Evolutionary conservation across 2,888 invertebrate genomes (phyloP).

Genomic region (Tetanocera ferruginea): DNA sequence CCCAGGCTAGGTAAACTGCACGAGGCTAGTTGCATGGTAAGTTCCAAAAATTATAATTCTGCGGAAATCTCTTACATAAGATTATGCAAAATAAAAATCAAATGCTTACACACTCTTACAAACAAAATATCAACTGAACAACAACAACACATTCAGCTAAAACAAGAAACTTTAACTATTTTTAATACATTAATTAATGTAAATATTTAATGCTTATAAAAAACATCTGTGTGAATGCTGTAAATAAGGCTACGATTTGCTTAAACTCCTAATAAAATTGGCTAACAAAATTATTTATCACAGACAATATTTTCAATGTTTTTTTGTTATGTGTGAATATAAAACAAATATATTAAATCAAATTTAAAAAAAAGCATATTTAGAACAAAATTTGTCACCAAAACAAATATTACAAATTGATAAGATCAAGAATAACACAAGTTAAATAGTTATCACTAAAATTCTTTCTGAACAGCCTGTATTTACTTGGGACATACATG

Average conservation of each 20-base stretch:
- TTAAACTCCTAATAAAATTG: slow-evolving; percentile 35
- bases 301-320: slow-evolving; percentile 13
- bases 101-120: background rate
- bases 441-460: no score
- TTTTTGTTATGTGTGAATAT: background rate
- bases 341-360: no score
- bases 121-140: background rate
- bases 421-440: no score
- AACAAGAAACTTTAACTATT: background rate
- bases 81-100: background rate
- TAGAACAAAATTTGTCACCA: background rate
- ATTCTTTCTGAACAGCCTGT: no score
- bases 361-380: no score
- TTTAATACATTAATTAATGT: background rate
- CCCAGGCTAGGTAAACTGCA: slow-evolving; percentile 96
- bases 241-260: slow-evolving; percentile 56
- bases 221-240: slow-evolving; percentile 51
- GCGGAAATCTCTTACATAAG: background rate
- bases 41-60: slow-evolving; percentile 60
- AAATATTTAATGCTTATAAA: background rate
- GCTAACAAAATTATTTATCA: slow-evolving; percentile 33
- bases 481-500: no score
- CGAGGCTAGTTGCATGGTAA: slow-evolving; percentile 97
- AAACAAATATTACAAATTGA: no score
- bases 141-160: background rate